Conservation (phyloP, 1,140 invertebrate species). For the Hylaeus anthracinus region DNA sequence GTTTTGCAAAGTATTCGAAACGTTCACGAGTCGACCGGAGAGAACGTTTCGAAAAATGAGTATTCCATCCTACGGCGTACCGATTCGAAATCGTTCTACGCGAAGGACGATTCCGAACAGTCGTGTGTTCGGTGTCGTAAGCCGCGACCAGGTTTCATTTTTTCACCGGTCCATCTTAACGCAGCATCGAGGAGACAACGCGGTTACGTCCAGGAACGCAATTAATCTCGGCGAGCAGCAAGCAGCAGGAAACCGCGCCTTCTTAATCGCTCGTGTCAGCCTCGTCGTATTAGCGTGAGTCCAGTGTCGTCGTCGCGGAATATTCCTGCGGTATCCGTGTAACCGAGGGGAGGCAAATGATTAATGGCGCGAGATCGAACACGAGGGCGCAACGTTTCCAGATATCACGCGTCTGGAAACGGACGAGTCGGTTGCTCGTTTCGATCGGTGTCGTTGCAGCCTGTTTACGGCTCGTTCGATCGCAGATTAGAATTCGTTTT, state of each 20-base stretch:
- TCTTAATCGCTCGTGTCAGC: constrained; percentile 40
- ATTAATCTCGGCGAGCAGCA: constrained; percentile 44
- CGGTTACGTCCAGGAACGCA: constrained; percentile 15
- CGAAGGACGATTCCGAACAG: too few species aligned
- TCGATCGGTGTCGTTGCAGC: not conserved
- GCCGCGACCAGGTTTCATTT: not conserved
- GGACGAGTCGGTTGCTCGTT: not conserved
- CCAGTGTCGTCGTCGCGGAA: constrained; percentile 29
- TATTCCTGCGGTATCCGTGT: constrained; percentile 38
- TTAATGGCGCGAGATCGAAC: constrained; percentile 50
- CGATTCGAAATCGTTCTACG: too few species aligned
- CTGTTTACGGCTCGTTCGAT: constrained; percentile 35
- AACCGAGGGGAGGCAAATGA: constrained; percentile 31
- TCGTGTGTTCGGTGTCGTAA: too few species aligned
- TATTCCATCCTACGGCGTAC: too few species aligned
- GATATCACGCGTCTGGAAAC: constrained; percentile 8
- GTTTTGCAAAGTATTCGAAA: too few species aligned
- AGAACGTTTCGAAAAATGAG: too few species aligned
- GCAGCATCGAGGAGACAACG: not conserved
- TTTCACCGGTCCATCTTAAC: not conserved
- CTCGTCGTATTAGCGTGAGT: constrained; percentile 21
- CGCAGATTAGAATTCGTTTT: not conserved
- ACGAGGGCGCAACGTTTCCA: constrained; percentile 36
- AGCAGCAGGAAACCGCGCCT: constrained; percentile 56
- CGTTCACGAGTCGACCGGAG: too few species aligned